These are phyloP conservation scores for Antigone vipio DNA, from an alignment of 2,113 vertebrate species.

Conservation along the genomic window DNA sequence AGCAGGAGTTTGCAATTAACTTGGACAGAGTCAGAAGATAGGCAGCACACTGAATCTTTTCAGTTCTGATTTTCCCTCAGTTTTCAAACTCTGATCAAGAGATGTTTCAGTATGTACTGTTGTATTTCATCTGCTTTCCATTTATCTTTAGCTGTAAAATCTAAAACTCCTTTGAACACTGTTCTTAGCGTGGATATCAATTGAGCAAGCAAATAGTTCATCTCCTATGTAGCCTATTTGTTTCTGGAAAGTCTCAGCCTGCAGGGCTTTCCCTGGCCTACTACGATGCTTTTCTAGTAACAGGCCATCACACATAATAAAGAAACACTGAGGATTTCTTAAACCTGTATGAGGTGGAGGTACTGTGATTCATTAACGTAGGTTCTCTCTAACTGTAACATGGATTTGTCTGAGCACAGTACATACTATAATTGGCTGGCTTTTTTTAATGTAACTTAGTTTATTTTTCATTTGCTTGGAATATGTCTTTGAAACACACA, in stretches of 20 bases:
- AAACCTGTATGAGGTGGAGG: not conserved
- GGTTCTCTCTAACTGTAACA: not conserved
- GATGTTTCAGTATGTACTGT: not conserved
- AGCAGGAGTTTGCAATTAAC: constrained; percentile 7
- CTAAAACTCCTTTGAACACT: not conserved
- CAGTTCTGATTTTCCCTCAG: not conserved
- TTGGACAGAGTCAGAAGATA: not conserved
- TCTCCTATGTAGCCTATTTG: not conserved
- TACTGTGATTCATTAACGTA: not conserved
- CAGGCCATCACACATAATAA: not conserved
- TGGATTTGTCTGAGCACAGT: not conserved
- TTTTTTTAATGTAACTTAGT: not conserved
- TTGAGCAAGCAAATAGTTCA: not conserved
- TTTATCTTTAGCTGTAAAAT: not conserved
- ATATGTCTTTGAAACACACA: not conserved
- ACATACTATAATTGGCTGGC: not conserved
- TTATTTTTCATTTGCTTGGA: not conserved
- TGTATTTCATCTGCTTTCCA: not conserved
- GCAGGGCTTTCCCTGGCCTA: not conserved
- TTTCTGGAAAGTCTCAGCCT: not conserved
- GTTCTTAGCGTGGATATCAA: not conserved
- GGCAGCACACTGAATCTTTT: not conserved
- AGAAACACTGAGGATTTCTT: not conserved
- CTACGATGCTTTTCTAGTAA: not conserved
- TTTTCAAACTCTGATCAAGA: constrained; percentile 20